Evolutionary conservation across 2,888 invertebrate species (phyloP).

Genomic region (Pristionchus arcanus): DNA sequence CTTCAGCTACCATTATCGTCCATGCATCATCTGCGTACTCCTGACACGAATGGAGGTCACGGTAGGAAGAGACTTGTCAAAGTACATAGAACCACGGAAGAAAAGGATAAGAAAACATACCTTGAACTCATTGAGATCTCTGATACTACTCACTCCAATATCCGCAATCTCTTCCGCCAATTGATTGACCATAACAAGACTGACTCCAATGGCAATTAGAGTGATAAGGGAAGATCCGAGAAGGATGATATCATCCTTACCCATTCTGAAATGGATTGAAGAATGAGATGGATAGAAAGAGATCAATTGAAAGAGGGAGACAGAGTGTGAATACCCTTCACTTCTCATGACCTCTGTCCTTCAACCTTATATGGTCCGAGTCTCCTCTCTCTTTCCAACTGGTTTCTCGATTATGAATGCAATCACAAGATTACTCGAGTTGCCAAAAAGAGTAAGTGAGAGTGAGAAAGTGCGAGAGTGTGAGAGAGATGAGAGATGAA

Average conservation of each 20-base stretch:
- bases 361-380: conserved; percentile 25
- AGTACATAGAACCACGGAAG: background rate
- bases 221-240: background rate
- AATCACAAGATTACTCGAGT: conserved; percentile 37
- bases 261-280: background rate
- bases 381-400: background rate
- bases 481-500: background rate
- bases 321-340: background rate
- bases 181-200: conserved; percentile 30
- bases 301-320: background rate
- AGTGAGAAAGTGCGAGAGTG: background rate
- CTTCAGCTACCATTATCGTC: conserved; percentile 19
- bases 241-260: conserved; percentile 18
- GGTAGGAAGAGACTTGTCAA: background rate
- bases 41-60: background rate
- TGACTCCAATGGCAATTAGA: background rate
- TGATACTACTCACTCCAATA: background rate
- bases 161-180: conserved; percentile 25
- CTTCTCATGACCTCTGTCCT: background rate
- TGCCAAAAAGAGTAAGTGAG: background rate
- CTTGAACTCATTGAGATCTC: conserved; percentile 40
- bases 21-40: conserved; percentile 39
- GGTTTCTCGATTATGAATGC: conserved; percentile 33
- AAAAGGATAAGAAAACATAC: background rate
- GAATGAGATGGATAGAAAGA: background rate